Evolutionary conservation across 1,140 invertebrate species (phyloP).

Genomic region (Nasonia vitripennis): DNA sequence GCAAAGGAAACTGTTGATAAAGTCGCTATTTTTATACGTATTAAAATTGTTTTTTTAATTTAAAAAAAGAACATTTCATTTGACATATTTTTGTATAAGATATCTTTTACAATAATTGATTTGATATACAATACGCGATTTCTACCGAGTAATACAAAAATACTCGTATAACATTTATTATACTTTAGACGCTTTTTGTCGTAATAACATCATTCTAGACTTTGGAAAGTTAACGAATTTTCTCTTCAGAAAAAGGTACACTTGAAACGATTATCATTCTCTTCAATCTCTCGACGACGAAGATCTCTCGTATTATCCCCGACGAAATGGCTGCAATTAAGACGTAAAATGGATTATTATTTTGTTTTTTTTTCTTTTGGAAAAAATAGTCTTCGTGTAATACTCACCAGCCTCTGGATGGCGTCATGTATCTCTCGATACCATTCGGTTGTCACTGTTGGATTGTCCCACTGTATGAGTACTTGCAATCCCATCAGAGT

Average conservation of each 20-base stretch:
- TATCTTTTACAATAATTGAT: conserved; percentile 33
- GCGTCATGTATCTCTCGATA: conserved; percentile 74
- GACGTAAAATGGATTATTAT: not conserved
- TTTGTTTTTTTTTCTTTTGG: not conserved
- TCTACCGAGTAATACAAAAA: conserved; percentile 50
- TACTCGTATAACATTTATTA: conserved; percentile 49
- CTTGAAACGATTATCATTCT: conserved; percentile 17
- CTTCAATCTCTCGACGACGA: conserved; percentile 47
- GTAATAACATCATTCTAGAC: conserved; percentile 48
- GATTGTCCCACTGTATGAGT: conserved; percentile 77
- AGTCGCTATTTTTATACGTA: conserved; percentile 52
- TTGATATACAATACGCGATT: conserved; percentile 43
- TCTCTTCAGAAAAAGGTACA: conserved; percentile 39
- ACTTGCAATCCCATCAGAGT: conserved; percentile 76
- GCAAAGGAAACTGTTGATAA: conserved; percentile 47
- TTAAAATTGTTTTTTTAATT: conserved; percentile 43
- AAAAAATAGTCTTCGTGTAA: not conserved
- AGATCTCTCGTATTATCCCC: conserved; percentile 39
- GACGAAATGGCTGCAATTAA: conserved; percentile 49
- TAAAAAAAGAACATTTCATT: conserved; percentile 27
- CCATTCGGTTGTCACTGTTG: conserved; percentile 74
- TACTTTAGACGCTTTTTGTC: conserved; percentile 39
- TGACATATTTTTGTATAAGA: conserved; percentile 21
- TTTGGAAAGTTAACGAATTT: conserved; percentile 53
- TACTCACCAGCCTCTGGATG: conserved; percentile 73